Base-by-base conservation (phyloP, 2,888 invertebrate genomes). In the Perdita meconis region DNA sequence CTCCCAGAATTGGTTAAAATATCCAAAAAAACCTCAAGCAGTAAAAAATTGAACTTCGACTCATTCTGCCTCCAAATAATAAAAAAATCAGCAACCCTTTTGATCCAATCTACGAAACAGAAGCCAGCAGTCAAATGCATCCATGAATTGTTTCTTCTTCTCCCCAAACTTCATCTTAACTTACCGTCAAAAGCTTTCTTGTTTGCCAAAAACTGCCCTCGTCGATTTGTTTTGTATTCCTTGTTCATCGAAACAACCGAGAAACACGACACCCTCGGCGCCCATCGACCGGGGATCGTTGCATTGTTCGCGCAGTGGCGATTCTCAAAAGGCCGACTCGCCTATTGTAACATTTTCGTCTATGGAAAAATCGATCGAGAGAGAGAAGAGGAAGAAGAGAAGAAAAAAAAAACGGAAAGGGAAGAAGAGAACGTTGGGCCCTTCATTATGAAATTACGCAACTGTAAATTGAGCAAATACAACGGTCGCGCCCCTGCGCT, bases 391-490 rank as follows among this genome's bases (percentile, higher is more conserved):
- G 38, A n/a, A 36, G 38, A 24, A n/a, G n/a, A n/a, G n/a, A n/a
- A 40, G 22, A 16, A 34, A 80, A 30, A 6, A 30, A 6, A 30
- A 2, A 30, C 3, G 30, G 30, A 30, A 30, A 30, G 6, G 51
- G 64, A 63, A 56, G 80, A 85, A 84, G 83, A 85, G 86, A 89
- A 87, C 74, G 74, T 78, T 65, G 84, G 86, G 78, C 82, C 47
- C 86, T 85, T 90, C 88, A 89, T 90, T 90, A 90, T 87, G 87
- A 88, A 90, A 92, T 90, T 90, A 90, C 86, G 88, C 88, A 90
- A 90, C 91, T 90, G 91, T 90, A 92, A 91, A 92, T 90, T 90
- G 91, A 91, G 90, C 90, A 90, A 90, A 90, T 89, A 91, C 89
- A 91, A 91, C 86, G 84, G 86, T 77, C 70, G 76, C 72, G 75